Evolutionary conservation across 2,888 invertebrate genomes (phyloP).

Genomic region (Rotaria magnacalcarata): DNA sequence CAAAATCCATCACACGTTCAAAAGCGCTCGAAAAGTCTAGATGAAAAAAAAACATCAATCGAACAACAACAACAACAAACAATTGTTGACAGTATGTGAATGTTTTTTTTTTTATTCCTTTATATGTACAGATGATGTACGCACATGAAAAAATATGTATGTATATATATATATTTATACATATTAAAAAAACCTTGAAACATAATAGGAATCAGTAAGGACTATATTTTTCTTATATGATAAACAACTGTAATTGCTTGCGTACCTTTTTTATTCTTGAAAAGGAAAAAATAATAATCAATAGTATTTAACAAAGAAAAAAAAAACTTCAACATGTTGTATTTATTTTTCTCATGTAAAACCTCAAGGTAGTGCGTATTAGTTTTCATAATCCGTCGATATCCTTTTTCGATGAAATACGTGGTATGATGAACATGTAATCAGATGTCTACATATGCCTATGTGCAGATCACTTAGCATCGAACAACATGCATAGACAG

Average conservation of each 20-base stretch:
- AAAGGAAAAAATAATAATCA: too few relatives aligned
- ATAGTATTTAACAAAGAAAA: too few relatives aligned
- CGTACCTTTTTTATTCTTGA: background rate
- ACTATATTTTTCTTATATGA: background rate
- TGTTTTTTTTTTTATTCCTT: background rate
- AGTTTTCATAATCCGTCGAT: background rate
- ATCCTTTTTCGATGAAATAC: background rate
- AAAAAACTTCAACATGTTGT: too few relatives aligned
- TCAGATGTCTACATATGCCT: background rate
- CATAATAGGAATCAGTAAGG: background rate
- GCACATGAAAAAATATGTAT: too few relatives aligned
- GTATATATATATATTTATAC: too few relatives aligned
- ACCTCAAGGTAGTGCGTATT: background rate
- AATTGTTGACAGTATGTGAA: background rate
- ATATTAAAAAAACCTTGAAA: background rate
- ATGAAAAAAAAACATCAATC: background rate
- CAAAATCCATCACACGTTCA: background rate
- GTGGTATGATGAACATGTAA: background rate
- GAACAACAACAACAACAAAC: background rate
- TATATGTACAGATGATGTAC: background rate
- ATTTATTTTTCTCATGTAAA: background rate
- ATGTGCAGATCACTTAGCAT: background rate
- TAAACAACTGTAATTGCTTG: background rate
- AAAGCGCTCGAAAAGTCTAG: slow-evolving; percentile 31
- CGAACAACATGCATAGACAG: background rate